Conservation (phyloP, 2,113 vertebrate species). For the Fukomys damarensis region DNA sequence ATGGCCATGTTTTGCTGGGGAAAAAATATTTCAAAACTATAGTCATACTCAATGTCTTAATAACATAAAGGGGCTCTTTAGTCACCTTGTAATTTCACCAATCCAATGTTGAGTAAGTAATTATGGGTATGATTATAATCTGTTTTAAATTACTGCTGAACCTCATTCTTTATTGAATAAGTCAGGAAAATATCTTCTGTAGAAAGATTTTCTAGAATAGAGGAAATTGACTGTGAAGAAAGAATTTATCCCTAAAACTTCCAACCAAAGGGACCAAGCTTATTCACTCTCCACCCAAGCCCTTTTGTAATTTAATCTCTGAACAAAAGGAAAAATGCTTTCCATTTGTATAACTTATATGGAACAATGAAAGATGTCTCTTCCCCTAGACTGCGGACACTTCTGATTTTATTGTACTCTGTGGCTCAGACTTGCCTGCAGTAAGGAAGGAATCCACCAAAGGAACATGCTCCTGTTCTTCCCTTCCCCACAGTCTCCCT, state of each 20-base stretch:
- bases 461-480: neutral
- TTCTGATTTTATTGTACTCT: neutral
- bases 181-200: constrained; percentile 10
- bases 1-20: neutral
- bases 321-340: neutral
- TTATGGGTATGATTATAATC: neutral
- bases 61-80: neutral
- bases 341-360: neutral
- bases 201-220: constrained; percentile 19
- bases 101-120: neutral
- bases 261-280: neutral
- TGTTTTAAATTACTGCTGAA: constrained; percentile 29
- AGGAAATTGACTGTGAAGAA: constrained; percentile 20
- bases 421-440: neutral
- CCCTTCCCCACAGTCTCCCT: neutral
- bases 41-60: neutral
- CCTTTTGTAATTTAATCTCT: constrained; percentile 26
- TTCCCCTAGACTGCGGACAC: neutral
- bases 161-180: neutral
- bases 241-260: constrained; percentile 19
- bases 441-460: neutral
- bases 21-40: neutral
- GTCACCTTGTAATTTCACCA: neutral
- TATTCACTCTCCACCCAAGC: neutral
- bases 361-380: neutral